A percentile compares a stretch with the other conserved stretches of the same genome.
phyloP scores from a whole-genome alignment of 2,113 vertebrate species.

The Seriola quinqueradiata region DNA sequence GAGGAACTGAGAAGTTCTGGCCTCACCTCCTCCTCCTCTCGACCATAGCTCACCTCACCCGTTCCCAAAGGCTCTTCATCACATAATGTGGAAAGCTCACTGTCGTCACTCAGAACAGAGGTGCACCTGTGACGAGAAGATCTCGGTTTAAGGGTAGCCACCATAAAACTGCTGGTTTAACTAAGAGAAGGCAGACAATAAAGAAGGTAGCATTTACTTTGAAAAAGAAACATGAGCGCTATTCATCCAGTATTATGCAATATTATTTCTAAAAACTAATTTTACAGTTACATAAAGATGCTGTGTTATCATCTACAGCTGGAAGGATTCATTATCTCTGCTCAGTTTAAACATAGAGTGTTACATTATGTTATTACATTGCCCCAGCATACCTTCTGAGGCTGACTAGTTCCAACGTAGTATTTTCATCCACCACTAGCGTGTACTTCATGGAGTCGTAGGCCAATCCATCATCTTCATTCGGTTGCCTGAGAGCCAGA shows the following conservation, averaged over 20 bases:
- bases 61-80: slow-evolving; percentile 87
- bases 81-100: slow-evolving; percentile 89
- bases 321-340: not conserved
- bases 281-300: not conserved
- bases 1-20: slow-evolving; percentile 83
- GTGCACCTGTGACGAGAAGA: slow-evolving; percentile 84
- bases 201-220: not conserved
- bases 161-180: not conserved
- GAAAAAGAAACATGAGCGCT: not conserved
- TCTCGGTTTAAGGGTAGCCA: not conserved
- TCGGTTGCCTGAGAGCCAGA: slow-evolving; percentile 62
- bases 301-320: too few species aligned
- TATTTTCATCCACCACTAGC: slow-evolving; percentile 97
- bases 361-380: not conserved
- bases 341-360: not conserved
- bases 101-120: slow-evolving; percentile 91
- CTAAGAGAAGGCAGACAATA: not conserved
- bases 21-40: slow-evolving; percentile 65
- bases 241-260: not conserved
- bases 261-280: not conserved
- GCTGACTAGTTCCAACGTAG: slow-evolving; percentile 96
- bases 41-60: slow-evolving; percentile 69
- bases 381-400: slow-evolving; percentile 84
- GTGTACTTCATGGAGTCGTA: slow-evolving; percentile 99
- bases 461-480: slow-evolving; percentile 88